These are phyloP conservation scores for Latrodectus elegans DNA, from an alignment of 2,888 invertebrate species.

Conservation along the genomic window DNA sequence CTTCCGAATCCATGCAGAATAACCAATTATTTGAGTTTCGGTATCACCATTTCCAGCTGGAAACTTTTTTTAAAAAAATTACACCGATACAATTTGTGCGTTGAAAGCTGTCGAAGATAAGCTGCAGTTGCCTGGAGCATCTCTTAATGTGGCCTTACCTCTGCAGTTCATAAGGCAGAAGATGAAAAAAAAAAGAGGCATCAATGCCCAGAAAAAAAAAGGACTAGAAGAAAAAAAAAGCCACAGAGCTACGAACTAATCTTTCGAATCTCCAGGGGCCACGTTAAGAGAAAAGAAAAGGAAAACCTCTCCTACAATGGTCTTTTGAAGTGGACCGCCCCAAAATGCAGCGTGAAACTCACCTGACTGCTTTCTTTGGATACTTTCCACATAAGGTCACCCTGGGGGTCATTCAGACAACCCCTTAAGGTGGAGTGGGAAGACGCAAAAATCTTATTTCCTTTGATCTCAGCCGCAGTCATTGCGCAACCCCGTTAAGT, in stretches of 20 bases:
- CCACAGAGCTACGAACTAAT: conserved; percentile 14
- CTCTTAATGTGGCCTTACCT: not conserved
- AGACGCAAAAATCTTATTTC: conserved; percentile 7
- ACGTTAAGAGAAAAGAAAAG: conserved; percentile 18
- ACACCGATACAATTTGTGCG: not conserved
- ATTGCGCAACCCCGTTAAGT: conserved; percentile 42
- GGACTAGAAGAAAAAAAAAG: not conserved
- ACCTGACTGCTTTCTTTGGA: conserved; percentile 45
- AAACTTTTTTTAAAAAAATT: too few relatives aligned
- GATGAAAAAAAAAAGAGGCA: not conserved
- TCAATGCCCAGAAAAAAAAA: not conserved
- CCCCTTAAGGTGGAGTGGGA: conserved; percentile 3
- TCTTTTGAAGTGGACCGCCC: conserved; percentile 47
- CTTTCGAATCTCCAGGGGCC: conserved; percentile 42
- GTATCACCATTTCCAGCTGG: too few relatives aligned
- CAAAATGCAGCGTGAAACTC: conserved; percentile 48
- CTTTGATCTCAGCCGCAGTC: conserved; percentile 46
- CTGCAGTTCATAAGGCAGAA: not conserved
- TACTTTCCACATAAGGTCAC: conserved; percentile 31
- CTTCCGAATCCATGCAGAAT: too few relatives aligned
- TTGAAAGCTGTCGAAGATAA: not conserved
- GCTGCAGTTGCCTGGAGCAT: not conserved
- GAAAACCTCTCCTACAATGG: conserved; percentile 6
- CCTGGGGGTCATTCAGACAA: conserved; percentile 35
- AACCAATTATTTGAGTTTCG: too few relatives aligned